Percentiles rank a stretch among this genome's conserved stretches.
Conservation (phyloP, 1,140 invertebrate species). For the Euwallacea fornicatus region DNA sequence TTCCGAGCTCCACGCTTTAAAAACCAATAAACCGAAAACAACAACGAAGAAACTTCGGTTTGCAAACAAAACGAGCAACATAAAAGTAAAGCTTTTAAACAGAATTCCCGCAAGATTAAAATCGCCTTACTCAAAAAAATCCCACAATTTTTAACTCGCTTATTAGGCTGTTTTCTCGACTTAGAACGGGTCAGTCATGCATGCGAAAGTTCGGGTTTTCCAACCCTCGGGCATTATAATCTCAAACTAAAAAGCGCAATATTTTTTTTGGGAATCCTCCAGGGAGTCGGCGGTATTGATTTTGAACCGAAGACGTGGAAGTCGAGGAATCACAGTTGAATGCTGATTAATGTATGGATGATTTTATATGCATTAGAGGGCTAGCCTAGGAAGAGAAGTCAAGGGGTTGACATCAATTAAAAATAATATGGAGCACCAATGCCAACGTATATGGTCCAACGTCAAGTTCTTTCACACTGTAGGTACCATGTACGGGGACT, state of each 20-base stretch:
- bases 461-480: too few species aligned
- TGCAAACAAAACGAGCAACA: constrained; percentile 15
- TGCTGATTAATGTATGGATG: too few species aligned
- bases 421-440: too few species aligned
- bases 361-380: too few species aligned
- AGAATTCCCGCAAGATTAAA: constrained; percentile 46
- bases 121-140: constrained; percentile 45
- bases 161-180: constrained; percentile 15
- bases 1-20: constrained; percentile 6
- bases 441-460: too few species aligned
- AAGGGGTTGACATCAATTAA: too few species aligned
- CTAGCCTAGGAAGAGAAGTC: too few species aligned
- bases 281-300: constrained; percentile 19
- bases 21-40: constrained; percentile 9
- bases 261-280: constrained; percentile 31
- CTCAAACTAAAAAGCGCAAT: constrained; percentile 32
- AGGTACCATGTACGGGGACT: too few species aligned
- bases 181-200: constrained; percentile 38
- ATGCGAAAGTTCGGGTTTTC: constrained; percentile 24
- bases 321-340: too few species aligned
- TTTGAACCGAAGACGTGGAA: neutral
- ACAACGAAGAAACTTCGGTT: constrained; percentile 6
- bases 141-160: constrained; percentile 42
- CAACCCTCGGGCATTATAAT: constrained; percentile 5
- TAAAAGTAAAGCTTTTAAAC: constrained; percentile 43